phyloP scores from a whole-genome alignment of 2,888 invertebrate species.

The Cryptocephalus moraei region DNA sequence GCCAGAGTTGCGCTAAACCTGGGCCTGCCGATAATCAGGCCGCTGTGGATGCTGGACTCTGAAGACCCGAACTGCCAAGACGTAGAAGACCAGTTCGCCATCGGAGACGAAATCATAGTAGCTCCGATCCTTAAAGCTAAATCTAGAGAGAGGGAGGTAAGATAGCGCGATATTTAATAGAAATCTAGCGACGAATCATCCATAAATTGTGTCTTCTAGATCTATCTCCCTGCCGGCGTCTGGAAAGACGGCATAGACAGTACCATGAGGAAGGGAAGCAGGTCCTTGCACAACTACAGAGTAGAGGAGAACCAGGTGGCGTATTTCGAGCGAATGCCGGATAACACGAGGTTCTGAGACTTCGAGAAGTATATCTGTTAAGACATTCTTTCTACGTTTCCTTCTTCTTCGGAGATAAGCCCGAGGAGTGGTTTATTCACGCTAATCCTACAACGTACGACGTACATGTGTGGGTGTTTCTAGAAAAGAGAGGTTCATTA shows the following conservation, averaged over 20 bases:
- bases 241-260: slow-evolving; percentile 90
- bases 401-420: too few species aligned
- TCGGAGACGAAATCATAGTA: slow-evolving; percentile 83
- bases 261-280: slow-evolving; percentile 73
- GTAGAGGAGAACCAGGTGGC: slow-evolving; percentile 72
- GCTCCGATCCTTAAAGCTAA: slow-evolving; percentile 73
- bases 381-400: background rate
- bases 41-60: slow-evolving; percentile 82
- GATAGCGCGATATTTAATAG: background rate
- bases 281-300: slow-evolving; percentile 83
- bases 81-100: slow-evolving; percentile 76
- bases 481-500: too few species aligned
- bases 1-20: slow-evolving; percentile 69
- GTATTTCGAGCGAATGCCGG: slow-evolving; percentile 75
- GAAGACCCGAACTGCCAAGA: slow-evolving; percentile 66
- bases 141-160: slow-evolving; percentile 62
- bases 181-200: background rate
- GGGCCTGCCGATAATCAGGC: slow-evolving; percentile 76
- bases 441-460: too few species aligned
- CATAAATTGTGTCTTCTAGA: slow-evolving; percentile 2
- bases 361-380: background rate
- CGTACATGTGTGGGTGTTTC: too few species aligned
- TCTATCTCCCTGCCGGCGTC: slow-evolving; percentile 77
- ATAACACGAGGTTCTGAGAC: slow-evolving; percentile 64
- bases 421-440: too few species aligned